These are phyloP conservation scores for Drosophila ogumai DNA, from an alignment of 1,140 invertebrate species.

Conservation along the genomic window DNA sequence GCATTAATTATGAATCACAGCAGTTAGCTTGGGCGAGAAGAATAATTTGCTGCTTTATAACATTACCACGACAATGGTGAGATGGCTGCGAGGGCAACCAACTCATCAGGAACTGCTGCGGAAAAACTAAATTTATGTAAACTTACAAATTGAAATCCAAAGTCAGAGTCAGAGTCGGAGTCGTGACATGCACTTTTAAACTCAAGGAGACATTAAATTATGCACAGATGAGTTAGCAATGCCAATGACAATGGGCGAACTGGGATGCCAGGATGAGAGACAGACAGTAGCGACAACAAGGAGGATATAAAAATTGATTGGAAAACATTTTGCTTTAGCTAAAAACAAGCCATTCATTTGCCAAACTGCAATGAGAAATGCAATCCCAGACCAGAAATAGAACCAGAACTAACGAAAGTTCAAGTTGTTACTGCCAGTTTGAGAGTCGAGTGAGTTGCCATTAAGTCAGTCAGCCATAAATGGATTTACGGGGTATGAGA, in stretches of 20 bases:
- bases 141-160: conserved; percentile 81
- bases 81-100: conserved; percentile 54
- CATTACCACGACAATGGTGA: conserved; percentile 74
- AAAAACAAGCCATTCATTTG: conserved; percentile 82
- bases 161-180: conserved; percentile 32
- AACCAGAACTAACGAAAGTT: conserved; percentile 47
- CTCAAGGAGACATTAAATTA: conserved; percentile 74
- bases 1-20: conserved; percentile 81
- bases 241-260: conserved; percentile 64
- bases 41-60: conserved; percentile 52
- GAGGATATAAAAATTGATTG: conserved; percentile 84
- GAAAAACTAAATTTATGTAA: conserved; percentile 73
- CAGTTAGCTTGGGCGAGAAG: conserved; percentile 51
- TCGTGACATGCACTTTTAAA: conserved; percentile 80
- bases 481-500: background rate
- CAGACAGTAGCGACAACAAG: conserved; percentile 43
- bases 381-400: conserved; percentile 56
- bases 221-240: conserved; percentile 85
- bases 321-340: conserved; percentile 73
- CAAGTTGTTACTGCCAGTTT: conserved; percentile 65
- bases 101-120: conserved; percentile 66
- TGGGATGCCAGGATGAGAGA: conserved; percentile 3
- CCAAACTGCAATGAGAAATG: conserved; percentile 75
- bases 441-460: conserved; percentile 38
- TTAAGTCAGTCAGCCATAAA: conserved; percentile 52